phyloP scores from a whole-genome alignment of 2,797 vertebrate genomes.

The Xerus rutilus region DNA sequence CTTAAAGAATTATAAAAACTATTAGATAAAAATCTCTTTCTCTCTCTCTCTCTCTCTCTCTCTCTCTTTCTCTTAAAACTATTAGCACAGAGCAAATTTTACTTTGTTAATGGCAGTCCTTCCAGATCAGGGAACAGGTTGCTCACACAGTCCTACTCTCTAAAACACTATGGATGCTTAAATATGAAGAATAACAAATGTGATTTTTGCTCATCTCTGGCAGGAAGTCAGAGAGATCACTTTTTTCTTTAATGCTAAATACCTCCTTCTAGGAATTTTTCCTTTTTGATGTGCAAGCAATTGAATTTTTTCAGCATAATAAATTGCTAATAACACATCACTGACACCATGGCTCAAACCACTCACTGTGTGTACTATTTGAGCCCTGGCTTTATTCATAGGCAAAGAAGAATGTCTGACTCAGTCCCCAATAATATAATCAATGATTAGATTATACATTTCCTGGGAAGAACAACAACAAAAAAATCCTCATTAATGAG shows the following conservation, averaged over 20 bases:
- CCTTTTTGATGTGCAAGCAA: not conserved
- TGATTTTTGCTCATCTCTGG: not conserved
- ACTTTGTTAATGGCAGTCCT: not conserved
- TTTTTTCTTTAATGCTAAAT: not conserved
- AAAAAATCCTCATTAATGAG: slow-evolving; percentile 13
- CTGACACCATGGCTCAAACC: not conserved
- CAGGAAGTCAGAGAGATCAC: not conserved
- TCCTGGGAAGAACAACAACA: not conserved
- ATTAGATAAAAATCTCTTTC: not conserved
- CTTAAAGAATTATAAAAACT: not conserved
- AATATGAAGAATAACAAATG: not conserved
- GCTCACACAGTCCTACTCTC: not conserved
- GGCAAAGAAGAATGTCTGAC: not conserved
- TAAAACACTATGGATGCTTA: not conserved
- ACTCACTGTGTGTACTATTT: not conserved
- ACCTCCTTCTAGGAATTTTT: not conserved
- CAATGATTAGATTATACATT: not conserved
- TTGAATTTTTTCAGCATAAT: not conserved
- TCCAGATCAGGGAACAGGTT: not conserved
- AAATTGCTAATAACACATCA: not conserved
- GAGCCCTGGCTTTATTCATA: not conserved
- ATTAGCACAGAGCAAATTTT: not conserved
- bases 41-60: not conserved
- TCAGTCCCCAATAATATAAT: not conserved
- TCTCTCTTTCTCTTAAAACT: not conserved